Conservation (phyloP, 2,113 vertebrate species). For the Nycticryphes semicollaris region DNA sequence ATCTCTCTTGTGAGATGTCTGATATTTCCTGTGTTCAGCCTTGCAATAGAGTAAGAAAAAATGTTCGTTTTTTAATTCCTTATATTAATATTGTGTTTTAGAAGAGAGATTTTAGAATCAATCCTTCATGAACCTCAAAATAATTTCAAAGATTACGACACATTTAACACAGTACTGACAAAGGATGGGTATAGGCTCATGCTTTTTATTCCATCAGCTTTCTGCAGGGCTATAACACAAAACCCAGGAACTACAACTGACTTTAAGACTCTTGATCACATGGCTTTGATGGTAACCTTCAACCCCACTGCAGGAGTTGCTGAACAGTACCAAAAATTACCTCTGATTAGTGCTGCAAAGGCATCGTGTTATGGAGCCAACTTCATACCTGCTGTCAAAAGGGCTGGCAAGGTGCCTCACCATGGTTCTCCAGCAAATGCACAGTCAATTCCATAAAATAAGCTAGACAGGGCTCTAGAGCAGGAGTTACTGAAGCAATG, state of each 20-base stretch:
- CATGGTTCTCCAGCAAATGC: not conserved
- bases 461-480: not conserved
- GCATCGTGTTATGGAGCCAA: fast-evolving
- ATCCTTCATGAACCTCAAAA: not conserved
- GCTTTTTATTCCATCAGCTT: not conserved
- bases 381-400: not conserved
- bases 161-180: not conserved
- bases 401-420: not conserved
- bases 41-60: not conserved
- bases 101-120: not conserved
- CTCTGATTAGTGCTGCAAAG: not conserved
- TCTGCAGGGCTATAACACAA: not conserved
- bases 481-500: not conserved
- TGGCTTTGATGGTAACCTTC: not conserved
- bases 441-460: not conserved
- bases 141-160: not conserved
- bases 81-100: not conserved
- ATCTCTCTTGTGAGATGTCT: not conserved
- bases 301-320: not conserved
- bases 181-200: not conserved
- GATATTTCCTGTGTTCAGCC: not conserved
- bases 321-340: not conserved
- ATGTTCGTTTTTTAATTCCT: not conserved
- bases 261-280: not conserved
- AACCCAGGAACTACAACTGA: not conserved